Conservation (phyloP, 2,113 vertebrate genomes). For the Chlamydotis undulata region DNA sequence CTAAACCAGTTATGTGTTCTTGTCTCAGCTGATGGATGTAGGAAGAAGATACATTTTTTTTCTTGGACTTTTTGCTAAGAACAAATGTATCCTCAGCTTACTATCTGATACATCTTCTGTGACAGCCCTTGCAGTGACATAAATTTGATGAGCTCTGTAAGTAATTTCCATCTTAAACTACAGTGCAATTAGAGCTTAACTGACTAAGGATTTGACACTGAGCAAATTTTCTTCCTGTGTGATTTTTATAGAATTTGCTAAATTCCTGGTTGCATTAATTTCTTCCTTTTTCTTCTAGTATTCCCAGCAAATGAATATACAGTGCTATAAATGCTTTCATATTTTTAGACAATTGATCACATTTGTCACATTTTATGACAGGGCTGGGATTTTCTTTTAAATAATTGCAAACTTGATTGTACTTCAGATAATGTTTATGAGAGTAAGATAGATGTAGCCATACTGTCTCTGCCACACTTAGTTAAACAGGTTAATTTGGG, state of each 20-base stretch:
- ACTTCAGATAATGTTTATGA: not conserved
- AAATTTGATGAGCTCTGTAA: conserved; percentile 54
- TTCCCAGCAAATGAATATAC: not conserved
- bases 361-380: not conserved
- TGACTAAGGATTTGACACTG: conserved; percentile 37
- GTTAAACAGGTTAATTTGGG: not conserved
- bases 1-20: conserved; percentile 58
- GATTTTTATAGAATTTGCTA: conserved; percentile 27
- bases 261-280: not conserved
- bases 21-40: conserved; percentile 47
- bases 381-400: not conserved
- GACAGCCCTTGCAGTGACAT: conserved; percentile 44
- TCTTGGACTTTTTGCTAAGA: conserved; percentile 40
- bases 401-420: not conserved
- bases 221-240: conserved; percentile 19
- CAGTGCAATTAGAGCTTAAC: conserved; percentile 43
- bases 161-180: conserved; percentile 40
- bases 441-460: not conserved
- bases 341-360: not conserved
- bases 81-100: conserved; percentile 46
- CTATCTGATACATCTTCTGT: conserved; percentile 54
- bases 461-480: not conserved
- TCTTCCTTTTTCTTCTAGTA: not conserved
- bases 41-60: conserved; percentile 44
- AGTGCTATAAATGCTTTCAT: not conserved